phyloP scores from a whole-genome alignment of 2,888 invertebrate genomes.

The Archaeoteleia sp. region DNA sequence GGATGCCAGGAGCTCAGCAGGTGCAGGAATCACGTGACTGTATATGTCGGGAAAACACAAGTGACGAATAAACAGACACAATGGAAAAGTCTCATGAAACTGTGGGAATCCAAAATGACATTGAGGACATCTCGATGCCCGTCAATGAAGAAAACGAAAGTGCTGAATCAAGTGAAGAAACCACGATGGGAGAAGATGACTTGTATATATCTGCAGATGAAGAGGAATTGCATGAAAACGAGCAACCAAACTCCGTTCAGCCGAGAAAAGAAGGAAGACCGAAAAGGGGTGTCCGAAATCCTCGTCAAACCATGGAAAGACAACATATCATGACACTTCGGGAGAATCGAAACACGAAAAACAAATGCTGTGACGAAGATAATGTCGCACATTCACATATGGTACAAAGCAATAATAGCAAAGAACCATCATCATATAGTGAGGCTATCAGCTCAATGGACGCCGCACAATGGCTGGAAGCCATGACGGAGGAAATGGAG shows the following conservation, averaged over 20 bases:
- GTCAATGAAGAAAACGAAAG: no score
- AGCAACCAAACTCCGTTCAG: no score
- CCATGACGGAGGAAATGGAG: constrained; percentile 47
- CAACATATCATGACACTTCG: constrained; percentile 18
- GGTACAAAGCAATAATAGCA: neutral
- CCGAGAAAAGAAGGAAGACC: constrained; percentile 11
- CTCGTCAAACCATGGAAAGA: neutral
- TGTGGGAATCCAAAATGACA: neutral
- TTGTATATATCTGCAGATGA: no score
- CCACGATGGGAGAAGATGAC: no score
- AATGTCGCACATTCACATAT: constrained; percentile 1
- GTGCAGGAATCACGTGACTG: constrained; percentile 34
- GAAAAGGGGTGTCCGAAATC: constrained; percentile 2
- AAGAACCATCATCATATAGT: constrained; percentile 15
- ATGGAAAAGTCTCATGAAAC: neutral
- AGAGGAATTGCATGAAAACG: constrained; percentile 5
- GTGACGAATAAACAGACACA: neutral
- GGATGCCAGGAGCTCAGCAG: constrained; percentile 27
- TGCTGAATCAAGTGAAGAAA: no score
- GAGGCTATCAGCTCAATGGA: constrained; percentile 25
- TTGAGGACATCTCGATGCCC: no score
- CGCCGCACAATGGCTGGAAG: constrained; percentile 27
- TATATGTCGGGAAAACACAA: constrained; percentile 18
- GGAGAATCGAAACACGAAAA: neutral
- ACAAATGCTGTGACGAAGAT: no score